These are phyloP conservation scores for Bufotes viridis DNA, from an alignment of 2,797 vertebrate genomes.

Conservation along the genomic window DNA sequence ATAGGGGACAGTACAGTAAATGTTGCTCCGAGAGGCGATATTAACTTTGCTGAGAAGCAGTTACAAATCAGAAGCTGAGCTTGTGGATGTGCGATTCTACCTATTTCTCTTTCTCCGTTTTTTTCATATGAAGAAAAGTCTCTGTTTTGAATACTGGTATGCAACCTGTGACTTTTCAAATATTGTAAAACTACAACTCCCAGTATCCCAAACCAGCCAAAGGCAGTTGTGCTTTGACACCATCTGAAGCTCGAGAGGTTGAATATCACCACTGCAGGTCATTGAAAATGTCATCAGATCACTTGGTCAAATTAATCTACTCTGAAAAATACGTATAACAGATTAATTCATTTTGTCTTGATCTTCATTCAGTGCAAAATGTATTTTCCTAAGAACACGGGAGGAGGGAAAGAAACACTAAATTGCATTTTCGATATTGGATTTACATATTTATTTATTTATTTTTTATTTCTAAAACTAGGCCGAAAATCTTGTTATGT, in stretches of 20 bases:
- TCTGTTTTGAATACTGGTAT: too few relatives aligned
- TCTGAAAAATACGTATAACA: background rate
- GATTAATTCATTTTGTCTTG: slow-evolving; percentile 25
- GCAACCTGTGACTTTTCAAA: too few relatives aligned
- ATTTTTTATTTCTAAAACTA: slow-evolving; percentile 32
- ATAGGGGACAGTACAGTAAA: too few relatives aligned
- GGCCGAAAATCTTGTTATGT: slow-evolving; percentile 47
- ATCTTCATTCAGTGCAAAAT: slow-evolving; percentile 35
- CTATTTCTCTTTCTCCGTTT: too few relatives aligned
- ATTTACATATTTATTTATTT: too few relatives aligned
- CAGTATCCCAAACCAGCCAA: background rate
- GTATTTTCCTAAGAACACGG: slow-evolving; percentile 20
- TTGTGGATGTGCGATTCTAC: too few relatives aligned
- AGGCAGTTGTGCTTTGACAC: background rate
- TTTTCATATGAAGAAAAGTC: too few relatives aligned
- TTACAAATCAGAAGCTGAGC: too few relatives aligned
- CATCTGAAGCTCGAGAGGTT: background rate
- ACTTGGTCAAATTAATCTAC: slow-evolving; percentile 18
- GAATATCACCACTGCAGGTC: background rate
- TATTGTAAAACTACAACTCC: background rate
- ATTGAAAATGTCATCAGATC: background rate
- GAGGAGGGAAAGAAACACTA: background rate
- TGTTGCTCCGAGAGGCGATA: too few relatives aligned
- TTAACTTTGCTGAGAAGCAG: too few relatives aligned
- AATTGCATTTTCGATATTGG: slow-evolving; percentile 55